A percentile compares a stretch with the other conserved stretches of the same genome.
Evolutionary conservation across 2,888 invertebrate genomes (phyloP).

Genomic region (Eupithecia inturbata): DNA sequence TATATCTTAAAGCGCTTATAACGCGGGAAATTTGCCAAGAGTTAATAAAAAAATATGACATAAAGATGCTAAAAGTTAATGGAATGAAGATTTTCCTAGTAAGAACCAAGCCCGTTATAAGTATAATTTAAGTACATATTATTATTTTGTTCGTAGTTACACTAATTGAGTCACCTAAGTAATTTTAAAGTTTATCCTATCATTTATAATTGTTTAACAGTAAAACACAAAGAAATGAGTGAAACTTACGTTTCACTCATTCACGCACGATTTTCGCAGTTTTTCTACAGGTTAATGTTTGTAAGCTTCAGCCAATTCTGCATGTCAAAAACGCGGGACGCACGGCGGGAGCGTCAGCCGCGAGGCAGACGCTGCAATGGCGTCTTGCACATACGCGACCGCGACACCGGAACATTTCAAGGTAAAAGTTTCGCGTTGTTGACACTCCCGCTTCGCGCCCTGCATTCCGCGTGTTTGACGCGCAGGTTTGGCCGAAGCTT

Average conservation of each 20-base stretch:
- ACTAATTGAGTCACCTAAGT: background rate
- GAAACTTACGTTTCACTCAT: no score
- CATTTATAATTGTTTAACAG: background rate
- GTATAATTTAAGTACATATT: constrained; percentile 17
- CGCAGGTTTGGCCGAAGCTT: no score
- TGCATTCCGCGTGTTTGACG: no score
- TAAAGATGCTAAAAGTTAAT: background rate
- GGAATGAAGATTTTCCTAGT: background rate
- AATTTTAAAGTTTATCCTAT: background rate
- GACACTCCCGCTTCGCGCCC: no score
- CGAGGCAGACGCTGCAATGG: no score
- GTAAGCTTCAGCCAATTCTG: no score
- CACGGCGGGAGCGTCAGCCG: no score
- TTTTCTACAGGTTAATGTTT: background rate
- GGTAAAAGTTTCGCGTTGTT: no score
- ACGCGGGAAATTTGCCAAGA: background rate
- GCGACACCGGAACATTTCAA: no score
- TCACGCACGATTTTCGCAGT: background rate
- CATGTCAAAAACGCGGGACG: no score
- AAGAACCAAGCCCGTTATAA: background rate
- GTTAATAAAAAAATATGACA: background rate
- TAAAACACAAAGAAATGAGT: background rate
- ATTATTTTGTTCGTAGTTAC: background rate
- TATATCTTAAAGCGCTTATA: background rate
- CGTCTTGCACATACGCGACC: no score